Evolutionary conservation across 2,888 invertebrate genomes (phyloP).

Genomic region (Eurytoma californica): DNA sequence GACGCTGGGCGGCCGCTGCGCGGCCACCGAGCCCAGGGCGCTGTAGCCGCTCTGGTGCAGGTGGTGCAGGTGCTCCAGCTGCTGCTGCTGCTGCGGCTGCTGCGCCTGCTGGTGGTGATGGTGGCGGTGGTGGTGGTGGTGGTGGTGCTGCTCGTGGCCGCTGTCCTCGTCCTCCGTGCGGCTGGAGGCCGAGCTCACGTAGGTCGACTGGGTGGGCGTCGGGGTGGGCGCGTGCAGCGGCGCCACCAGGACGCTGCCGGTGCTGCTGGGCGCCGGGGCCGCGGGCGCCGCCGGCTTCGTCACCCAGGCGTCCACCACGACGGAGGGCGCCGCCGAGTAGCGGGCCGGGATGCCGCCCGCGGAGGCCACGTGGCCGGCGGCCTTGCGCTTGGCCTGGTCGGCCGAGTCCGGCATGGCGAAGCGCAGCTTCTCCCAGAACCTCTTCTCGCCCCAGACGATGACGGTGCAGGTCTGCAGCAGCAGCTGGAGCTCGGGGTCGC

Average conservation of each 20-base stretch:
- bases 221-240: conserved; percentile 78
- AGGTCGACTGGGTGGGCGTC: conserved; percentile 81
- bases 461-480: conserved; percentile 84
- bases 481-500: conserved; percentile 86
- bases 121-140: conserved; percentile 77
- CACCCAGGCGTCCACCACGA: conserved; percentile 83
- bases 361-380: conserved; percentile 52
- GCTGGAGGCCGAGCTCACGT: conserved; percentile 78
- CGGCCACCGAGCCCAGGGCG: conserved; percentile 60
- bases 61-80: conserved; percentile 77
- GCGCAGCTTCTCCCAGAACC: conserved; percentile 91
- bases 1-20: conserved; percentile 69
- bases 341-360: conserved; percentile 75
- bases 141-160: conserved; percentile 79
- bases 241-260: conserved; percentile 68
- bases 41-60: conserved; percentile 77
- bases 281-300: conserved; percentile 75
- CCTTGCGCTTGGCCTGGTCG: conserved; percentile 64
- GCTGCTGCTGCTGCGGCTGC: conserved; percentile 79
- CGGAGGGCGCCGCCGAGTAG: conserved; percentile 85
- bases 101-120: conserved; percentile 77
- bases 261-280: conserved; percentile 56
- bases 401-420: conserved; percentile 86
- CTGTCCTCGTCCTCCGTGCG: conserved; percentile 80
- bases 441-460: conserved; percentile 85